Evolutionary conservation across 2,113 vertebrate genomes (phyloP).

Genomic region (Danionella cerebrum): DNA sequence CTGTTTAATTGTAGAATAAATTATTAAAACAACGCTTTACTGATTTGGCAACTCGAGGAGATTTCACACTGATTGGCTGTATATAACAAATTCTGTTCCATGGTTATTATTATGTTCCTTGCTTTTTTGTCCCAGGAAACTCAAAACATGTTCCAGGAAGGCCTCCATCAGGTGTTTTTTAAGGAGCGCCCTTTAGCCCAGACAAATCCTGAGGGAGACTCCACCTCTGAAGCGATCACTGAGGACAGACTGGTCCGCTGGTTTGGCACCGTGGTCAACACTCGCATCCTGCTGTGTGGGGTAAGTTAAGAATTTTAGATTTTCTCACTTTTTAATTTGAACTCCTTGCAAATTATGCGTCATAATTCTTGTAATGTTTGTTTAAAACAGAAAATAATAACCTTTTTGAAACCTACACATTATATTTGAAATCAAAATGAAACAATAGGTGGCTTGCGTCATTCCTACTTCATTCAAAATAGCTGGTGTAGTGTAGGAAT

Average conservation of each 20-base stretch:
- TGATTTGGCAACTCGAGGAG: background rate
- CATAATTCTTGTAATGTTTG: too few species aligned
- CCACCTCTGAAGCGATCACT: constrained; percentile 25
- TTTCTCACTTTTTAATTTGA: too few species aligned
- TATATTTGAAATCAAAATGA: too few species aligned
- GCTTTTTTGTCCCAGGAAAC: constrained; percentile 45
- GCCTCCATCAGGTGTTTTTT: constrained; percentile 62
- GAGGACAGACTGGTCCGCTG: constrained; percentile 57
- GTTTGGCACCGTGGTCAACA: constrained; percentile 61
- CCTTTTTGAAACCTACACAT: too few species aligned
- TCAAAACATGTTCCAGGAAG: constrained; percentile 69
- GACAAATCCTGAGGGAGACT: background rate
- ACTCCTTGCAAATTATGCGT: too few species aligned
- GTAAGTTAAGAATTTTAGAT: too few species aligned
- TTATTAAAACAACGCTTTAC: too few species aligned
- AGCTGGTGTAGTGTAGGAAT: too few species aligned
- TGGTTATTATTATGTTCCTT: background rate
- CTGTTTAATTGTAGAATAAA: background rate
- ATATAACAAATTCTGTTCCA: background rate
- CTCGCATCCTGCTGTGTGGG: constrained; percentile 55
- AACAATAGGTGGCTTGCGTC: too few species aligned
- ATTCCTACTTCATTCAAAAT: too few species aligned
- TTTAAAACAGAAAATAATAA: too few species aligned
- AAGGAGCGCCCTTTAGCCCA: constrained; percentile 31
- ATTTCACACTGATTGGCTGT: background rate